Evolutionary conservation across 2,113 vertebrate species (phyloP), one percentile per base, ranked within the genome.

Genomic region (Eupsittula cactorum): DNA sequence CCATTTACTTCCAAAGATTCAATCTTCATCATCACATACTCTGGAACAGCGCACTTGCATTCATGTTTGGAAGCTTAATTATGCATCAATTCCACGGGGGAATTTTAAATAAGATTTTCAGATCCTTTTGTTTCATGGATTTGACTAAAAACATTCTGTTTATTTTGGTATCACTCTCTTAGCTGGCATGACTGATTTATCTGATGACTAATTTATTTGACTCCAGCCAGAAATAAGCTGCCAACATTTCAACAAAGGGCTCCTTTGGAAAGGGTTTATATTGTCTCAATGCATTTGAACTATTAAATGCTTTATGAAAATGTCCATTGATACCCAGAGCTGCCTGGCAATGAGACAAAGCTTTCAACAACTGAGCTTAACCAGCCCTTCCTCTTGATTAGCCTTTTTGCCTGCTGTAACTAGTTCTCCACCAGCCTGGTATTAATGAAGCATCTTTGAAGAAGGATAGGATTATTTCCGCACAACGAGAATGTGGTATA

Each of bases 111-210:
- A 69, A 82, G 82, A 84, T 88, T 96, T 91, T 49, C 83, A 84
- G 92, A 42, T 93, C n/a, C 62, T 94, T 96, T 96, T 96, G 90
- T 92, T 96, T 95, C 23, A 27, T 11, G 44, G 80, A 67, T 94
- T 96, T 89, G 62, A 94, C 88, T 83, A 87, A 94, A 94, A 94
- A 81, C 44, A 85, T 57, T 92, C 76, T 92, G 83, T 89, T 93
- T 92, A 92, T 95, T 94, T 97, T 96, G 83, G 90, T 95, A 90
- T 73, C 65, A 49, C 33, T 95, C 25, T 82, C 80, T 73, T 82
- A 91, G 92, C 31, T 95, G 91, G 88, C 93, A 89, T 89, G 90
- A 87, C 77, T 93, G 92, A 92, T 95, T 96, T 95, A 92, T 95
- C 83, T 94, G 90, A 95, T 94, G 92, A 95, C 62, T 93, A 89